Conservation (phyloP, 2,113 vertebrate genomes). For the Pteruthius melanotis region DNA sequence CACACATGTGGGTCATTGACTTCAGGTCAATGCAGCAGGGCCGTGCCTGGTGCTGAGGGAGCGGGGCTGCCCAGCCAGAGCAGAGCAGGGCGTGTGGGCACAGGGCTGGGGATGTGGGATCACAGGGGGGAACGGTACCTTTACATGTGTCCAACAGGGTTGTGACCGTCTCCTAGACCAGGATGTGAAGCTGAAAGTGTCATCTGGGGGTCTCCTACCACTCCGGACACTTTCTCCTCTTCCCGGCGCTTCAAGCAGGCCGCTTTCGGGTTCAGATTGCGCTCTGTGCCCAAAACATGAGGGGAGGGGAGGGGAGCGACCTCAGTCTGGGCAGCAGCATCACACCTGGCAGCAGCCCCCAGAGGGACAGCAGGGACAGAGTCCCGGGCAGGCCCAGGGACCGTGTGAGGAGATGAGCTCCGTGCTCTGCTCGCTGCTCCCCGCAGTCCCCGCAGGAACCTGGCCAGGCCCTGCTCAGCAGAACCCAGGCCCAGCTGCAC, state of each 20-base stretch:
- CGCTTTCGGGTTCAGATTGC: constrained; percentile 97
- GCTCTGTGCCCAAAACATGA: constrained; percentile 76
- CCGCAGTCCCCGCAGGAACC: neutral
- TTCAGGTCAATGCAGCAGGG: neutral
- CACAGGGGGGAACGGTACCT: neutral
- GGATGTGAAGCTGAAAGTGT: constrained; percentile 89
- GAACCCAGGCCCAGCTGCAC: neutral
- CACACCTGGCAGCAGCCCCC: neutral
- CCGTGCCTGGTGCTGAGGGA: neutral
- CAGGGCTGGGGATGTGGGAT: neutral
- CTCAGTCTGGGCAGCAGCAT: neutral
- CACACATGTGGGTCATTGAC: neutral
- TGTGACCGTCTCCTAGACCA: constrained; percentile 90
- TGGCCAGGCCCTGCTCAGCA: neutral
- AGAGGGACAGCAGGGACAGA: neutral
- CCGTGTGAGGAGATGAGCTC: neutral
- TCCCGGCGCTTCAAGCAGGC: constrained; percentile 97
- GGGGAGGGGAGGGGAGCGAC: neutral
- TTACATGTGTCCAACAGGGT: constrained; percentile 92
- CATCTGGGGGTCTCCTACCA: constrained; percentile 92
- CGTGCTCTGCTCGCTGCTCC: neutral
- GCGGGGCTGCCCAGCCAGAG: neutral
- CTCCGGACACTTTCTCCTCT: constrained; percentile 95
- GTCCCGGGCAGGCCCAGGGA: neutral
- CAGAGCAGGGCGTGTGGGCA: fast-evolving